Base-by-base conservation (phyloP, 2,888 invertebrate genomes). In the Scaptomyza polygonia region DNA sequence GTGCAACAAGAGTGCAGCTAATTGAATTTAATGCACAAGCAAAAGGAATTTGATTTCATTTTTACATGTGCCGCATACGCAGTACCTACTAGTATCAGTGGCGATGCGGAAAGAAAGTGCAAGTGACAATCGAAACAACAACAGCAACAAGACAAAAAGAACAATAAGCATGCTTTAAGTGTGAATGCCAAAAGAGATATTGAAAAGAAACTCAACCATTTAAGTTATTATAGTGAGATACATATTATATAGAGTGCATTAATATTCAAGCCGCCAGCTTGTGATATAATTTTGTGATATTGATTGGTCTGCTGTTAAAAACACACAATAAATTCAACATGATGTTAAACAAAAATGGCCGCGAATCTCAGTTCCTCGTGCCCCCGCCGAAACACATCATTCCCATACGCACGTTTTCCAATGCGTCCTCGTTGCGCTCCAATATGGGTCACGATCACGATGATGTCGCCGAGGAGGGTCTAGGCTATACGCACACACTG, bases 401-500 rank as follows among this genome's bases (percentile, higher is more conserved):
- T 74, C 80, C 91, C 8, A 54, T 88, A 21, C 89, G 88, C 51
- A 80, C 89, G 51, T 67, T 78, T 48, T 83, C 88, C 45, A 77
- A 82, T 45, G 76, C 79, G 18, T 87, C 89, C 53, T 86, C 87
- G 12, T 51, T 88, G 48, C 85, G 68, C 30, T 25, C 71, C 25
- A 76, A 72, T 76, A 51, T 72, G 67, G 77, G 75, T 47, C 79
- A 77, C 42, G 79, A 82, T 39, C 69, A 57, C 51, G 64, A 70
- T 3, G 86, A 86, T 16, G 78, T 80, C 9, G 74, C 74, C n/a
- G 91, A 90, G 30, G 89, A 81, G 39, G 91, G 90, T 3, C 77
- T 90, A 30, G 90, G 91, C 56, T 91, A 89, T 47, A 89, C 88
- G 5, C 90, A 90, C 63, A 90, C 90, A 3, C 79, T 90, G 81